Evolutionary conservation across 2,888 invertebrate genomes (phyloP).

Genomic region (Chrysina gloriosa): DNA sequence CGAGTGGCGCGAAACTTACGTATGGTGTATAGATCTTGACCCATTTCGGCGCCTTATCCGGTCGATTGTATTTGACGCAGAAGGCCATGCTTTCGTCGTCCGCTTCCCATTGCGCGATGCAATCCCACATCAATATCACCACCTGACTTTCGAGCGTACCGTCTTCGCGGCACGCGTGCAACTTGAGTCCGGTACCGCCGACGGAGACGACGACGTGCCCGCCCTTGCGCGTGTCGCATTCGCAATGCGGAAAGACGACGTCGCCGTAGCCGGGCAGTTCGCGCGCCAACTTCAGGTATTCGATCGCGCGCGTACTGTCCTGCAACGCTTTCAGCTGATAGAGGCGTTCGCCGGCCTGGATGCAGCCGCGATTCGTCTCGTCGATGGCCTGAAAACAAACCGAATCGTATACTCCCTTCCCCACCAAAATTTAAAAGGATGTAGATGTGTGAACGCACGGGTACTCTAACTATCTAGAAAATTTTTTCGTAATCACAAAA

Average conservation of each 20-base stretch:
- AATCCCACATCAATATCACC: conserved; percentile 86
- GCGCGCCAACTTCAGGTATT: conserved; percentile 88
- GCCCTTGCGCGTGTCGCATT: conserved; percentile 89
- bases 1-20: conserved; percentile 75
- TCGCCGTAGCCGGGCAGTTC: conserved; percentile 93
- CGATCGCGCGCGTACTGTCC: conserved; percentile 85
- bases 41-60: conserved; percentile 84
- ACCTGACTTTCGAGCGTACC: conserved; percentile 78
- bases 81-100: conserved; percentile 95
- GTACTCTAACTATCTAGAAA: too few relatives aligned
- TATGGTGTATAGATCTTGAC: conserved; percentile 90
- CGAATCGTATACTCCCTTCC: too few relatives aligned
- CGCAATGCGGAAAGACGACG: conserved; percentile 93
- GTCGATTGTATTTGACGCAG: conserved; percentile 86
- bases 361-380: conserved; percentile 93
- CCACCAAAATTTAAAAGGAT: background rate
- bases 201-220: conserved; percentile 76
- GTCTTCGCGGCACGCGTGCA: conserved; percentile 87
- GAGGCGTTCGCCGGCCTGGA: conserved; percentile 88
- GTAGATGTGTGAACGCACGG: too few relatives aligned
- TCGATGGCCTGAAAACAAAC: conserved; percentile 78
- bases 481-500: too few relatives aligned
- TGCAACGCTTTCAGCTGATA: conserved; percentile 97
- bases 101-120: conserved; percentile 85
- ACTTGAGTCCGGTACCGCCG: conserved; percentile 73